phyloP scores from a whole-genome alignment of 1,140 invertebrate species.

The Drosophila persimilis region DNA sequence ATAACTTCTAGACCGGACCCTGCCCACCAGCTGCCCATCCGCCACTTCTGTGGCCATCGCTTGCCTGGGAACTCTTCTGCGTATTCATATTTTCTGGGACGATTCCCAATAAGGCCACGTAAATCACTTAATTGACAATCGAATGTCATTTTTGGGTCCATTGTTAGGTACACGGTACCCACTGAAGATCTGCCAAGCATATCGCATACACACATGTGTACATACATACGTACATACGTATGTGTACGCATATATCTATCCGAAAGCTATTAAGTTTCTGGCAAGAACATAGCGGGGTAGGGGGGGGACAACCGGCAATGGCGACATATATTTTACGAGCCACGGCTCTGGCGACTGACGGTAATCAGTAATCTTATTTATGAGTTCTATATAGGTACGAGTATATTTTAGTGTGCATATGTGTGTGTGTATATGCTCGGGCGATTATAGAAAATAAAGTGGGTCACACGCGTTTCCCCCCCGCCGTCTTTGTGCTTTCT shows the following conservation, averaged over 20 bases:
- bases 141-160: conserved; percentile 14
- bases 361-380: conserved; percentile 77
- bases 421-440: conserved; percentile 7
- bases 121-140: conserved; percentile 22
- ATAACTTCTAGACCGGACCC: conserved; percentile 10
- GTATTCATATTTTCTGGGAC: background rate
- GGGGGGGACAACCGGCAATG: background rate
- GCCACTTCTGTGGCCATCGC: background rate
- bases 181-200: background rate
- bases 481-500: background rate
- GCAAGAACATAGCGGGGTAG: background rate
- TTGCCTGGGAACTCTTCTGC: background rate
- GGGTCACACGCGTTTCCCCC: conserved; percentile 61
- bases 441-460: conserved; percentile 54
- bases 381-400: conserved; percentile 47
- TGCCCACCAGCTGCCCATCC: too few relatives aligned
- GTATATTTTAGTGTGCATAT: conserved; percentile 17
- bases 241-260: conserved; percentile 4
- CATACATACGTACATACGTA: conserved; percentile 5
- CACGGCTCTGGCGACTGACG: conserved; percentile 36
- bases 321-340: conserved; percentile 42
- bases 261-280: conserved; percentile 48
- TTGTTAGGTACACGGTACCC: too few relatives aligned
- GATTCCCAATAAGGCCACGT: background rate
- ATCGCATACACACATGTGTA: background rate